Conservation (phyloP, 2,113 vertebrate species). For the Mirza zaza region DNA sequence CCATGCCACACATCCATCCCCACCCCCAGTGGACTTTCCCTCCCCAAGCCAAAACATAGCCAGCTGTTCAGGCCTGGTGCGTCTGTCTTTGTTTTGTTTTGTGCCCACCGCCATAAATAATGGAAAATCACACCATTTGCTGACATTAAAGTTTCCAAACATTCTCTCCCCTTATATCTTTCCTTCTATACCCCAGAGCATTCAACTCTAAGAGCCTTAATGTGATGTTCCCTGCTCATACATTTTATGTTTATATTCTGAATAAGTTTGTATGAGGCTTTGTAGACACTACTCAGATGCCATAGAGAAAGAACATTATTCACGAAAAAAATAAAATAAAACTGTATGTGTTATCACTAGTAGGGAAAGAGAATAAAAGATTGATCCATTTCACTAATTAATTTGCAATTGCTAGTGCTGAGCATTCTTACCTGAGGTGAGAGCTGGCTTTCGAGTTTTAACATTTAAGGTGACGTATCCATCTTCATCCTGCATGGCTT, state of each 20-base stretch:
- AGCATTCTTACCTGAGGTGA: slow-evolving; percentile 59
- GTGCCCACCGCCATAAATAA: not conserved
- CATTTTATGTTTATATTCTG: not conserved
- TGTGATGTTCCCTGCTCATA: not conserved
- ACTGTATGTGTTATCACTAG: not conserved
- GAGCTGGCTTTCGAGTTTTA: slow-evolving; percentile 45
- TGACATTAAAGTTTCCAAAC: not conserved
- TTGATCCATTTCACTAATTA: not conserved
- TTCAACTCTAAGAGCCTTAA: not conserved
- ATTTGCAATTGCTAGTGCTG: not conserved
- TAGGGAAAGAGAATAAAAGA: not conserved
- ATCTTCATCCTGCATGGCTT: slow-evolving; percentile 78
- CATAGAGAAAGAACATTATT: not conserved
- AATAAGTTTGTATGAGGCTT: not conserved
- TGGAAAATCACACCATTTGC: not conserved
- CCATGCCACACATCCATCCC: not conserved
- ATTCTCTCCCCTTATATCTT: not conserved
- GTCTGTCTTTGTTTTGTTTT: not conserved
- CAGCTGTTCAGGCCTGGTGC: not conserved
- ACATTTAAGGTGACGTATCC: slow-evolving; percentile 71
- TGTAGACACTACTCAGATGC: not conserved
- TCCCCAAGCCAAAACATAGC: not conserved
- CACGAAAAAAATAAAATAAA: not conserved
- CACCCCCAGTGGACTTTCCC: not conserved
- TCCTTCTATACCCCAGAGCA: not conserved